Percentiles rank a stretch among this genome's conserved stretches.
These are phyloP conservation scores for Theristus sp. DNA, from an alignment of 2,888 invertebrate genomes.

Conservation along the genomic window DNA sequence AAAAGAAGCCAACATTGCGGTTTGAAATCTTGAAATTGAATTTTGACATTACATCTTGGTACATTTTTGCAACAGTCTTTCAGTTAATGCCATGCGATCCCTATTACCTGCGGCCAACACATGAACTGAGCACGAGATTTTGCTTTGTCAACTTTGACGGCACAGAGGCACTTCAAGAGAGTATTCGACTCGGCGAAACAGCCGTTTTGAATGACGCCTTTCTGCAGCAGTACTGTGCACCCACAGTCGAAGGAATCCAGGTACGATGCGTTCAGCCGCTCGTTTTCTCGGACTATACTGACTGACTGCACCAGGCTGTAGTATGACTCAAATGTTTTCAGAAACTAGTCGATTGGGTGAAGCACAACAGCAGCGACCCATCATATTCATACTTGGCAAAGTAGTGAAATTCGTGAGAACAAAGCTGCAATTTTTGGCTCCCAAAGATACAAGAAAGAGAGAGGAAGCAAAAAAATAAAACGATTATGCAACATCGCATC, in stretches of 20 bases:
- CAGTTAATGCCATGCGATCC: slow-evolving; percentile 31
- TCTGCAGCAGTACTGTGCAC: slow-evolving; percentile 19
- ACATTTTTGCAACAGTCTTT: slow-evolving; percentile 1
- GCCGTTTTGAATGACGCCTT: slow-evolving; percentile 19
- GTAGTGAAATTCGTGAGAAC: no score
- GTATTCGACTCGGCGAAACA: slow-evolving; percentile 16
- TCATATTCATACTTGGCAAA: no score
- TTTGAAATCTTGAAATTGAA: no score
- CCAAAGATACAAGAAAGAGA: no score
- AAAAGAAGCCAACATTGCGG: slow-evolving; percentile 26
- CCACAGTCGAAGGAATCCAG: slow-evolving; percentile 25
- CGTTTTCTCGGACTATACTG: not conserved
- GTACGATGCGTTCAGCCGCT: slow-evolving; percentile 6
- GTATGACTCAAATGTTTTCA: no score
- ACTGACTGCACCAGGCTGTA: no score
- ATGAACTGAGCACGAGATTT: slow-evolving; percentile 26
- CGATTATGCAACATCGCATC: no score
- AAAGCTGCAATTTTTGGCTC: no score
- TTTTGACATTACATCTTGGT: no score
- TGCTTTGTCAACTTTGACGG: slow-evolving; percentile 31
- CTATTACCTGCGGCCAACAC: slow-evolving; percentile 23
- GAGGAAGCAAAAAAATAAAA: no score
- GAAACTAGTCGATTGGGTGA: no score
- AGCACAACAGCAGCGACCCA: no score
- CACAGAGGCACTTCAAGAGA: slow-evolving; percentile 19